Conservation (phyloP, 53 echinoderm and acorn worm genomes). For the Pentamera pediparva region DNA sequence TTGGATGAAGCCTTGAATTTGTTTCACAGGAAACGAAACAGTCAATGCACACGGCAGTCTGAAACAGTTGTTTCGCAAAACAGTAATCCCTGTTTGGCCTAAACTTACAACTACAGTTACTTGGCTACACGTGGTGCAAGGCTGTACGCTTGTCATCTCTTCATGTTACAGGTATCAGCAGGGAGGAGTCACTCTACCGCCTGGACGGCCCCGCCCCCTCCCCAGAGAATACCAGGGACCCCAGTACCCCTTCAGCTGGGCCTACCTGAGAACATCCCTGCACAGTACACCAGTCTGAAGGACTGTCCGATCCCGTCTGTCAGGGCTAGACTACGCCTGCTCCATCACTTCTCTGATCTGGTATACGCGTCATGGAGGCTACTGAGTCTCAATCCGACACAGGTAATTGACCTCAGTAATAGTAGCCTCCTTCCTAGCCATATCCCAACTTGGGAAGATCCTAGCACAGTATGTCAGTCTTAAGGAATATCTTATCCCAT, state of each 20-base stretch:
- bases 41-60: too few species aligned
- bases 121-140: background rate
- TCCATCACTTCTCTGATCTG: conserved; percentile 98
- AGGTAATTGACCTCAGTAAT: conserved; percentile 43
- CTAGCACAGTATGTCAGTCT: conserved; percentile 80
- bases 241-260: conserved; percentile 92
- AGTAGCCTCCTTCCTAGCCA: too few species aligned
- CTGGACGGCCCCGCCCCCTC: conserved; percentile 93
- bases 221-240: conserved; percentile 78
- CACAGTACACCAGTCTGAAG: conserved; percentile 73
- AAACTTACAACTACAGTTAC: too few species aligned
- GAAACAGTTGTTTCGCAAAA: too few species aligned
- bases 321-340: conserved; percentile 63
- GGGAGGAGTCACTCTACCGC: conserved; percentile 93
- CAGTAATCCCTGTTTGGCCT: too few species aligned
- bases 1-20: too few species aligned
- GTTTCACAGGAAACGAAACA: too few species aligned
- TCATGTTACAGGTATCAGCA: conserved; percentile 64
- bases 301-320: conserved; percentile 66
- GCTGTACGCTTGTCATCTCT: background rate
- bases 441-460: conserved; percentile 61
- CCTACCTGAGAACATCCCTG: conserved; percentile 73
- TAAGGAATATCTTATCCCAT: conserved; percentile 59
- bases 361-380: conserved; percentile 97
- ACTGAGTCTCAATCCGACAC: conserved; percentile 75